A percentile compares a stretch with the other conserved stretches of the same genome.
Evolutionary conservation across 2,113 vertebrate genomes (phyloP).

Genomic region (Pitta sordida): DNA sequence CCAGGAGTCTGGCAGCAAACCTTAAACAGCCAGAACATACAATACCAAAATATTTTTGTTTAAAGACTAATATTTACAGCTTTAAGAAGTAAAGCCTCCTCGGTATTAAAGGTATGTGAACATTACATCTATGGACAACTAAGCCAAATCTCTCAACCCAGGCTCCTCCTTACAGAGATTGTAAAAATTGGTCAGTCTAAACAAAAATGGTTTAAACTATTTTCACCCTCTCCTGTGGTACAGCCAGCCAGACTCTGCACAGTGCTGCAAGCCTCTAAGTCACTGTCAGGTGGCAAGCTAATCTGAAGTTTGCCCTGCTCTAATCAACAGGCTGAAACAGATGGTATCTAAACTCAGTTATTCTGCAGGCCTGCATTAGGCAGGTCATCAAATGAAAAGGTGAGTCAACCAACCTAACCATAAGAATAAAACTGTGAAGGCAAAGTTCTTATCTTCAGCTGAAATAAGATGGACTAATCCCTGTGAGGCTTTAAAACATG

Average conservation of each 20-base stretch:
- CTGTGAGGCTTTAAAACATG: background rate
- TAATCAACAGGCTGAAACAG: constrained; percentile 17
- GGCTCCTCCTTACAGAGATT: background rate
- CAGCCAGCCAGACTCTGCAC: background rate
- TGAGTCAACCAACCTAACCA: background rate
- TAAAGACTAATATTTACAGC: background rate
- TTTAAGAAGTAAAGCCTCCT: background rate
- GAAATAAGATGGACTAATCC: background rate
- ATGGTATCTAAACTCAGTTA: background rate
- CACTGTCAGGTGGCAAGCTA: background rate
- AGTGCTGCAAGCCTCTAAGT: background rate
- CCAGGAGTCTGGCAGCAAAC: background rate
- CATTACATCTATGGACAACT: background rate
- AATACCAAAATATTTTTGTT: background rate
- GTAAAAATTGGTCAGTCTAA: background rate
- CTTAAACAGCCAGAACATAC: background rate
- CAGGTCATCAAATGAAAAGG: background rate
- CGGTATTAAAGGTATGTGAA: background rate
- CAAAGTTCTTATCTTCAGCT: background rate
- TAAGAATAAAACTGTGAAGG: background rate
- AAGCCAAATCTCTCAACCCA: background rate
- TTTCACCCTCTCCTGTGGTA: background rate
- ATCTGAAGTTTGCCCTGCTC: background rate
- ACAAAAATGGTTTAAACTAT: background rate
- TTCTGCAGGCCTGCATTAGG: background rate